Percentiles rank a stretch among this genome's conserved stretches.
Conservation (phyloP, 2,113 vertebrate species). For the Heterotis niloticus region DNA sequence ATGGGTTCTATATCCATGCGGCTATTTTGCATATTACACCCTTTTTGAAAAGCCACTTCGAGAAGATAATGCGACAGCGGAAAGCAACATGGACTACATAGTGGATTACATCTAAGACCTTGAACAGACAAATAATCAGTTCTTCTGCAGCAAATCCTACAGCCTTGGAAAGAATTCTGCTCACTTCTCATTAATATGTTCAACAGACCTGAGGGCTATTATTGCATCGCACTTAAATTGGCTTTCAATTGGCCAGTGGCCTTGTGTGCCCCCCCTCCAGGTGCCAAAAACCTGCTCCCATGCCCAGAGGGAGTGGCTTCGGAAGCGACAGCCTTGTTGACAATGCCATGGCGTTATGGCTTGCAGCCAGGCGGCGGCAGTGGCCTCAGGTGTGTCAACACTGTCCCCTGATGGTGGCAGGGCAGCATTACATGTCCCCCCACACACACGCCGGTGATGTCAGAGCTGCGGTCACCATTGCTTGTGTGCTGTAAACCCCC, state of each 20-base stretch:
- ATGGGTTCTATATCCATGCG: background rate
- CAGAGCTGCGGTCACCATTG: background rate
- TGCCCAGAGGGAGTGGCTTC: background rate
- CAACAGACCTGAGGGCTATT: background rate
- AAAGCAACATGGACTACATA: background rate
- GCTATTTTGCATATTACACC: background rate
- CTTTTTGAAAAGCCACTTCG: background rate
- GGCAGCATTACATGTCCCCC: background rate
- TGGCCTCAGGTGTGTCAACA: conserved; percentile 49
- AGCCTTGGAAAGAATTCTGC: background rate
- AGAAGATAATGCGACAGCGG: background rate
- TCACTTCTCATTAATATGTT: background rate
- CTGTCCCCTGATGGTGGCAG: conserved; percentile 60
- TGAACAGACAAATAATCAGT: background rate
- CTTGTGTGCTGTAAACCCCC: background rate
- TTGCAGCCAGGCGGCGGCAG: background rate
- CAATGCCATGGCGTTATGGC: background rate
- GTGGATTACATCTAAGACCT: background rate
- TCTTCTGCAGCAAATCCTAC: background rate
- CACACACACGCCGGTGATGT: background rate
- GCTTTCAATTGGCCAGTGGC: conserved; percentile 16
- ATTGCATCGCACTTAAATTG: conserved; percentile 14
- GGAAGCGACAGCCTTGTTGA: background rate
- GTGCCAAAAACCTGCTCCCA: conserved; percentile 12
- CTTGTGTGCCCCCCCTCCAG: background rate